phyloP scores from a whole-genome alignment of 1,140 invertebrate species.

The Formica selysi region DNA sequence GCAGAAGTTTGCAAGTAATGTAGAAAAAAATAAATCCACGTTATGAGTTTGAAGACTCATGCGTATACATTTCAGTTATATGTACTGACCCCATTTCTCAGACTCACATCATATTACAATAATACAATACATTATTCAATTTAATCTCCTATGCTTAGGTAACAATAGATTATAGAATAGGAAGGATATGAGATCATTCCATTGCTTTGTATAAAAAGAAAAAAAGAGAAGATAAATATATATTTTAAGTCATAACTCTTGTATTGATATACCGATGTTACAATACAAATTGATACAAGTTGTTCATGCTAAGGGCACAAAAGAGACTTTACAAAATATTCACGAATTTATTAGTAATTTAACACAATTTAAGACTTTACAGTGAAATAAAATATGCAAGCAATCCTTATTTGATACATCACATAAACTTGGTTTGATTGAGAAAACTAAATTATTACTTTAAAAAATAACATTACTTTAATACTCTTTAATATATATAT shows the following conservation, averaged over 20 bases:
- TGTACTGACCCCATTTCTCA: constrained; percentile 64
- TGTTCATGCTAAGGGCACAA: constrained; percentile 64
- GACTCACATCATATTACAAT: constrained; percentile 45
- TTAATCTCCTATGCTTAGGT: constrained; percentile 67
- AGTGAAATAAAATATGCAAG: constrained; percentile 13
- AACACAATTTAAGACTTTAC: constrained; percentile 17
- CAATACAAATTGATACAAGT: constrained; percentile 51
- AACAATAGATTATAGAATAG: constrained; percentile 72
- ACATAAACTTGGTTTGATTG: background rate
- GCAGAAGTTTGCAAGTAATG: constrained; percentile 36
- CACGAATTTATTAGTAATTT: background rate
- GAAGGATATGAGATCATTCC: constrained; percentile 79
- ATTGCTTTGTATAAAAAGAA: constrained; percentile 75
- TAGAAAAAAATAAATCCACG: constrained; percentile 31
- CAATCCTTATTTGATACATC: background rate
- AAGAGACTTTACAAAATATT: constrained; percentile 54
- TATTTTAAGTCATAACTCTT: constrained; percentile 60
- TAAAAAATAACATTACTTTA: background rate
- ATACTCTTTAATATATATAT: background rate
- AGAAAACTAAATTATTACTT: background rate
- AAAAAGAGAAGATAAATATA: constrained; percentile 49
- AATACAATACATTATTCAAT: constrained; percentile 62
- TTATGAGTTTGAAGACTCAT: constrained; percentile 30
- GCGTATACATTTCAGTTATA: constrained; percentile 47
- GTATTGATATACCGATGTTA: constrained; percentile 45